Evolutionary conservation across 2,113 vertebrate species (phyloP).

Genomic region (Ciconia stormi): DNA sequence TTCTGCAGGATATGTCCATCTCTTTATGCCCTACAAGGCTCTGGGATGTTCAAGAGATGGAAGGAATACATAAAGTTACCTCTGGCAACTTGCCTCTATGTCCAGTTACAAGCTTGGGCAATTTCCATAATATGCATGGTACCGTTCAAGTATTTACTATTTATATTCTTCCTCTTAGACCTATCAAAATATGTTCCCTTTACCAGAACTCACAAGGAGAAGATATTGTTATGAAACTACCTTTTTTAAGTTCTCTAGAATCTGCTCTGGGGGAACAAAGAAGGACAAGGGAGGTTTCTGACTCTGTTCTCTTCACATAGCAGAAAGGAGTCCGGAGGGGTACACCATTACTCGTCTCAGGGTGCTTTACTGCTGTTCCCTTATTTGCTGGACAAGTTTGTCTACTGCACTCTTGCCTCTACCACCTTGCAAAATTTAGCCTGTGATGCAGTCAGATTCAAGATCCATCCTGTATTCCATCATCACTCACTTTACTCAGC

Average conservation of each 20-base stretch:
- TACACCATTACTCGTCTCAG: neutral
- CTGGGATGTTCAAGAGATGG: neutral
- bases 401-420: neutral
- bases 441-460: neutral
- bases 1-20: neutral
- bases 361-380: neutral
- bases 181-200: neutral
- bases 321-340: neutral
- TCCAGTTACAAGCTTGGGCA: neutral
- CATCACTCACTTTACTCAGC: neutral
- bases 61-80: neutral
- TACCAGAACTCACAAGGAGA: neutral
- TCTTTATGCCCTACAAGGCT: neutral
- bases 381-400: neutral
- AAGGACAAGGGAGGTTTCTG: neutral
- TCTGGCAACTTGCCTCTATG: neutral
- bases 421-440: neutral
- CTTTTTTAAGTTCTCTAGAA: neutral
- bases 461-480: neutral
- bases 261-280: neutral
- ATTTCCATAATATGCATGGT: neutral
- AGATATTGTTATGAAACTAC: neutral
- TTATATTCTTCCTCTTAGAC: neutral
- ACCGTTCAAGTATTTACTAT: neutral
- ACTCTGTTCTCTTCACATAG: neutral